Base-by-base conservation (phyloP, 2,113 vertebrate species). In the Uropsilus gracilis region DNA sequence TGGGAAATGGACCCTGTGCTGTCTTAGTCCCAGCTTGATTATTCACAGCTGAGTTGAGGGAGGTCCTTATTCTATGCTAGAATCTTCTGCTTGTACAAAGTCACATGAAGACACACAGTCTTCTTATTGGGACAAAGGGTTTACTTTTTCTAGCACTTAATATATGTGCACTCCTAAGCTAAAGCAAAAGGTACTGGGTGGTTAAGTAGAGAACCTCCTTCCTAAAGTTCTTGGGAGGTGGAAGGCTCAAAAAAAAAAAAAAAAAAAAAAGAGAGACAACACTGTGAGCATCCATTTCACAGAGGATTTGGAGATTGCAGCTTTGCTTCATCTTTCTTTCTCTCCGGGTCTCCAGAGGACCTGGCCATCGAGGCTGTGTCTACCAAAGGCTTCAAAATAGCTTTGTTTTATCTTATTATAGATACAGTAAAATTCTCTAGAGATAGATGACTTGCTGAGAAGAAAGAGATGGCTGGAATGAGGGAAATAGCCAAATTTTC, bases 361-460 rank as follows among this genome's bases (percentile, higher is more conserved):
- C 53, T 72, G 71, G 39, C 94, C 64, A 13, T 53, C 55, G 66
- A 69, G 89, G 66, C 78, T 91, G 26, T 55, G 61, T 82, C 95
- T 85, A 22, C 39, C 46, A 44, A 85, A 94, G 91, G n/a, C 71
- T 91, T 94, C 61, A 59, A 69, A 88, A 93, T 50, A 77, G 61
- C 89, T 95, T 81, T 96, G 64, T 87, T 89, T 24, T 86, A 18
- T 84, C 77, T 93, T 87, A 91, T 87, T 93, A 93, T 44, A 91
- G 83, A 94, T 64, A 93, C 80, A 82, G 72, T 57, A 86, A 95
- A 93, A 90, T 91, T 89, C 87, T 73, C 93, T 66, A 93, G 96
- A 94, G 93, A 94, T 71, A 48, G 75, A 86, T 34, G 80, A 48
- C 80, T 86, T 86, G 89, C 83, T 94, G 86, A 84, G 86, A 94